phyloP scores from a whole-genome alignment of 1,140 invertebrate genomes.

The Lordiphosa stackelbergi region DNA sequence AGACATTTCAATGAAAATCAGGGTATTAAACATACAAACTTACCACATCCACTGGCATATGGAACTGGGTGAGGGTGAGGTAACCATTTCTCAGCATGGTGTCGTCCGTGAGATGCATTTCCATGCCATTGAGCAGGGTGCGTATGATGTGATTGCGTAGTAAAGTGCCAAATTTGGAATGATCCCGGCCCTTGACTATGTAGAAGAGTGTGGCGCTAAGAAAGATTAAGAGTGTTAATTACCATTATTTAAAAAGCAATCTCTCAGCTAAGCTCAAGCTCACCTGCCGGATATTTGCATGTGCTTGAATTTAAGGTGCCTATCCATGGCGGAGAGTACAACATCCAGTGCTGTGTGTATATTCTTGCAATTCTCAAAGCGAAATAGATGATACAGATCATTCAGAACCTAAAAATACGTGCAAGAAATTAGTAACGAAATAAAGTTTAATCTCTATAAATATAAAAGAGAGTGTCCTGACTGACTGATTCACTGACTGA shows the following conservation, averaged over 20 bases:
- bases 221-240: neutral
- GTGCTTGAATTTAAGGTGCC: conserved; percentile 88
- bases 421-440: neutral
- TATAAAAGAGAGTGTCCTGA: no score
- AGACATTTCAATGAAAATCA: neutral
- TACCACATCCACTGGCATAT: conserved; percentile 96
- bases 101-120: conserved; percentile 87
- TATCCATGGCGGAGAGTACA: conserved; percentile 91
- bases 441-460: neutral
- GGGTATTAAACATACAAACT: conserved; percentile 53
- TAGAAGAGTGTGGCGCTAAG: conserved; percentile 94
- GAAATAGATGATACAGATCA: conserved; percentile 93
- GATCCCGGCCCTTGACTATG: conserved; percentile 92
- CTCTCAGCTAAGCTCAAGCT: conserved; percentile 2
- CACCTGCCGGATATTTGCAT: conserved; percentile 96
- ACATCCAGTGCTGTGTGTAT: conserved; percentile 85
- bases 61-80: conserved; percentile 95
- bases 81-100: conserved; percentile 98
- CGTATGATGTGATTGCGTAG: conserved; percentile 88
- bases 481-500: no score
- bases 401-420: conserved; percentile 84
- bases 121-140: conserved; percentile 92
- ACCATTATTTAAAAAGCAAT: neutral
- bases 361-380: conserved; percentile 86
- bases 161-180: conserved; percentile 81